phyloP scores from a whole-genome alignment of 2,797 vertebrate species.

The Naso thynnoides region DNA sequence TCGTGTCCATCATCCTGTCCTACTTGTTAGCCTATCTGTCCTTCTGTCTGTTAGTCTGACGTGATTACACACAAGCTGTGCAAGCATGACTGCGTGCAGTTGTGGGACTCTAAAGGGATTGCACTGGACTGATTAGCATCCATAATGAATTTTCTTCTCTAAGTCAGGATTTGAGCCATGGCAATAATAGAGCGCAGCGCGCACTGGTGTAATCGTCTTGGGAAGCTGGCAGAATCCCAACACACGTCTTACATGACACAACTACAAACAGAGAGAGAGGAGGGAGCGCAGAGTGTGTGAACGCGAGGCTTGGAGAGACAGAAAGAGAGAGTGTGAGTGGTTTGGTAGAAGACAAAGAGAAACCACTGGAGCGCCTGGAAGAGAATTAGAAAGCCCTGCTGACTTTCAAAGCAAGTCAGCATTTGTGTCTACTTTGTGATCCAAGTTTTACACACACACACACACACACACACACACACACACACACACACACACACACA shows the following conservation, averaged over 20 bases:
- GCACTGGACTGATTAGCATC: conserved; percentile 43
- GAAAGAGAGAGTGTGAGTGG: not conserved
- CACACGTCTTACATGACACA: conserved; percentile 42
- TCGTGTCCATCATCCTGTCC: conserved; percentile 35
- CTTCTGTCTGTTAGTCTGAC: conserved; percentile 39
- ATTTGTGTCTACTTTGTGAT: conserved; percentile 17
- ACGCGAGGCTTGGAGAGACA: not conserved
- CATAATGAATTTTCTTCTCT: conserved; percentile 53
- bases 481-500: not conserved
- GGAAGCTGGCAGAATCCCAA: conserved; percentile 48
- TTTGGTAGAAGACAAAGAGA: conserved; percentile 40
- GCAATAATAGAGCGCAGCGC: conserved; percentile 31
- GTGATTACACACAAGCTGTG: conserved; percentile 52
- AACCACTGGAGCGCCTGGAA: conserved; percentile 44
- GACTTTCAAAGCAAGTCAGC: conserved; percentile 38
- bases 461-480: not conserved
- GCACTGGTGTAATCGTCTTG: conserved; percentile 44
- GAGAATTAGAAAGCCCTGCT: conserved; percentile 42
- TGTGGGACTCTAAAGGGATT: conserved; percentile 37
- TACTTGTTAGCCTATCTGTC: conserved; percentile 34
- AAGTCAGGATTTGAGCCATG: conserved; percentile 47
- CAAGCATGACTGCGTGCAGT: conserved; percentile 41
- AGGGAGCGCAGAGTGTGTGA: conserved; percentile 9
- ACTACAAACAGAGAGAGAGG: conserved; percentile 35
- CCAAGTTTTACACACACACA: conserved; percentile 14